A percentile compares a stretch with the other conserved stretches of the same genome.
Evolutionary conservation across 2,113 vertebrate species (phyloP).

Genomic region (Haplochromis burtoni): DNA sequence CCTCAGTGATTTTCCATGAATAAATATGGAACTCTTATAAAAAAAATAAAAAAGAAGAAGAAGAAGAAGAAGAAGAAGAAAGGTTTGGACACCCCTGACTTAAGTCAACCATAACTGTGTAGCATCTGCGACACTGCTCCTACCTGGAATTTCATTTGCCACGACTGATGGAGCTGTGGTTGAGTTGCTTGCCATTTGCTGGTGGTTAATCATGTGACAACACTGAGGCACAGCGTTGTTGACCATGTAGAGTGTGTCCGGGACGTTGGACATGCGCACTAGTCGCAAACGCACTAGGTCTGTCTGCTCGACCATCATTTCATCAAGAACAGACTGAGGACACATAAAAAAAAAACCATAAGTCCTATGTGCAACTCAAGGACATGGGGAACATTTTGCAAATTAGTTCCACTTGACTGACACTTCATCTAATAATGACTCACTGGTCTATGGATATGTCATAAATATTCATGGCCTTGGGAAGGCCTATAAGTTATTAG

Average conservation of each 20-base stretch:
- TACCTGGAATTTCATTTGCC: constrained; percentile 98
- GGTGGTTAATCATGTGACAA: constrained; percentile 93
- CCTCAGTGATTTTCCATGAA: neutral
- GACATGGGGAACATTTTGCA: constrained; percentile 3
- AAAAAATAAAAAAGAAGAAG: neutral
- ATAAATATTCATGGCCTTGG: constrained; percentile 41
- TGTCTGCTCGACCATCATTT: constrained; percentile 98
- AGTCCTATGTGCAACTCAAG: constrained; percentile 7
- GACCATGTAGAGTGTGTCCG: constrained; percentile 98
- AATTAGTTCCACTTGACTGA: constrained; percentile 50
- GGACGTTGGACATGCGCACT: constrained; percentile 97
- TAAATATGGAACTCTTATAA: neutral
- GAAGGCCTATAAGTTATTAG: constrained; percentile 12
- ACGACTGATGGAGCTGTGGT: constrained; percentile 88
- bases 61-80: no score
- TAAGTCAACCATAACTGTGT: neutral
- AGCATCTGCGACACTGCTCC: neutral
- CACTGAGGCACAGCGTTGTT: constrained; percentile 92
- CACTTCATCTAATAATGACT: constrained; percentile 39
- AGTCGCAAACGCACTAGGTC: constrained; percentile 91
- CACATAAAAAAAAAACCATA: neutral
- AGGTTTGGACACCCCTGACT: neutral
- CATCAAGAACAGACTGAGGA: constrained; percentile 86
- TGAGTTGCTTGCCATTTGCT: constrained; percentile 84
- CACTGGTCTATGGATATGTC: constrained; percentile 12